These are phyloP conservation scores for Anagrus nilaparvatae DNA, from an alignment of 1,140 invertebrate genomes.

Conservation along the genomic window DNA sequence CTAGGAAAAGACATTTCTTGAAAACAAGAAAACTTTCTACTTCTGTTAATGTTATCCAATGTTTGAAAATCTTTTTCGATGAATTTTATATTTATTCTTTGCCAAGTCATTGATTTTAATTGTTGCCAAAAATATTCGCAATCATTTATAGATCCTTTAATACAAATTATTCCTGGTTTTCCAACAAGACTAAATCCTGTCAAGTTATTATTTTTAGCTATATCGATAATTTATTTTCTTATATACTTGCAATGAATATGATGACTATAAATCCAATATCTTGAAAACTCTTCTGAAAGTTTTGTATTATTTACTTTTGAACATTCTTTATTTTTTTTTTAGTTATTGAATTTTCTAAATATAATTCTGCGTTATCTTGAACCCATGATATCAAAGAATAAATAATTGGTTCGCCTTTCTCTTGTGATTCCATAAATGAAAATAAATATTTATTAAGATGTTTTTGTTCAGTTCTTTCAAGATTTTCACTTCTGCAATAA, in stretches of 20 bases:
- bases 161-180: slow-evolving; percentile 73
- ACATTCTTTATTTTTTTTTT: slow-evolving; percentile 21
- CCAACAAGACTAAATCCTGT: slow-evolving; percentile 74
- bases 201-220: slow-evolving; percentile 57
- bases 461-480: slow-evolving; percentile 53
- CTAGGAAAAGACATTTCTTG: slow-evolving; percentile 60
- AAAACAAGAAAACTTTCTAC: slow-evolving; percentile 57
- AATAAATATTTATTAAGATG: slow-evolving; percentile 53
- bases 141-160: slow-evolving; percentile 55
- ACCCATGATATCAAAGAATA: slow-evolving; percentile 62
- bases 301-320: slow-evolving; percentile 14
- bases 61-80: slow-evolving; percentile 43
- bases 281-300: slow-evolving; percentile 30
- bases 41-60: slow-evolving; percentile 43
- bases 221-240: slow-evolving; percentile 60
- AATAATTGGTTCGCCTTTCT: slow-evolving; percentile 57
- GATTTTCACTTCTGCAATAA: slow-evolving; percentile 52
- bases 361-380: slow-evolving; percentile 53
- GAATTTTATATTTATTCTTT: slow-evolving; percentile 43
- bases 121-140: slow-evolving; percentile 63
- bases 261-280: slow-evolving; percentile 80
- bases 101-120: slow-evolving; percentile 47
- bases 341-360: slow-evolving; percentile 22
- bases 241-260: slow-evolving; percentile 85
- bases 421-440: slow-evolving; percentile 42